These are phyloP conservation scores for Trachemys scripta DNA, from an alignment of 2,113 vertebrate genomes.

Conservation along the genomic window DNA sequence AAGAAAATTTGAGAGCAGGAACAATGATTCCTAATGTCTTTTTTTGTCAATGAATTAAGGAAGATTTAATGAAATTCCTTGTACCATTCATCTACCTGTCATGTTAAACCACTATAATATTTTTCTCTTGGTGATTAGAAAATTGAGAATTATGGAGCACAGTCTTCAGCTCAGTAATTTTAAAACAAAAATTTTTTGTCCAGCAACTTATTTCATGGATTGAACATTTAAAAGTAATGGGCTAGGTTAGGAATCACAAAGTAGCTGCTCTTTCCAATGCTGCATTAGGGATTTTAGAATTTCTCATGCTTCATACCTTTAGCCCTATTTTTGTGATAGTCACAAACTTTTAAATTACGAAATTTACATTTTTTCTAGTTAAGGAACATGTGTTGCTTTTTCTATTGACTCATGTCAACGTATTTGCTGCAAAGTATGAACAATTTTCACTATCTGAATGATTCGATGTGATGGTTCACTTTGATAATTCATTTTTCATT, in stretches of 20 bases:
- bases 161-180: slow-evolving; percentile 1
- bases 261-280: background rate
- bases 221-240: background rate
- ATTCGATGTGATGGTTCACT: background rate
- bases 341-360: background rate
- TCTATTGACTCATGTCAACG: background rate
- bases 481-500: background rate
- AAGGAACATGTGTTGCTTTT: background rate
- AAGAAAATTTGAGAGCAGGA: slow-evolving; percentile 25
- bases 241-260: background rate
- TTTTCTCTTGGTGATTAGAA: slow-evolving; percentile 36
- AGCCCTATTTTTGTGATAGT: background rate
- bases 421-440: background rate
- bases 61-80: slow-evolving; percentile 53
- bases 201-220: background rate
- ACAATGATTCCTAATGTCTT: slow-evolving; percentile 20
- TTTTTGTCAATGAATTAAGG: slow-evolving; percentile 51
- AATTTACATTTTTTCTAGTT: background rate
- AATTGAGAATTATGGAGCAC: slow-evolving; percentile 42
- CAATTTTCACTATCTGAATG: background rate
- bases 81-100: slow-evolving; percentile 52
- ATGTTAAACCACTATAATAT: slow-evolving; percentile 43
- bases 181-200: background rate
- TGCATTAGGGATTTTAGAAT: background rate
- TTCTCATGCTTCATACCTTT: background rate